Percentiles rank a stretch among this genome's conserved stretches.
Conservation (phyloP, 2,113 vertebrate genomes). For the Maccullochella peelii region DNA sequence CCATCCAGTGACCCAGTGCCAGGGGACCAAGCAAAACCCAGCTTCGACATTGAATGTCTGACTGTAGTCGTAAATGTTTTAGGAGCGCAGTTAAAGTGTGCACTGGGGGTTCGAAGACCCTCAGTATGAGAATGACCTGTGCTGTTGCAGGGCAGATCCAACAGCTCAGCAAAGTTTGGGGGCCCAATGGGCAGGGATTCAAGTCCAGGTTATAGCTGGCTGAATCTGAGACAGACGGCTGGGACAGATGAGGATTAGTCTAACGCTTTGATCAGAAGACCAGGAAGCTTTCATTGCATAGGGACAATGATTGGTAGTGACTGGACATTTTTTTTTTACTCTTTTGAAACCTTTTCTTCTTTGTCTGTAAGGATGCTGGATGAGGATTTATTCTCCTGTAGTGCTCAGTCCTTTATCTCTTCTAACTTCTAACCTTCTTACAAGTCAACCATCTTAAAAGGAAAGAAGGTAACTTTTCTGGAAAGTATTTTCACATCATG, state of each 20-base stretch:
- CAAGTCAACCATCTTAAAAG: conserved; percentile 24
- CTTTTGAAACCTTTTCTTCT: conserved; percentile 68
- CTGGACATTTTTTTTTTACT: conserved; percentile 77
- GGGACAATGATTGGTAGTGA: conserved; percentile 84
- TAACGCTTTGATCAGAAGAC: conserved; percentile 83
- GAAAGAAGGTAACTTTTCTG: not conserved
- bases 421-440: conserved; percentile 22
- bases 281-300: conserved; percentile 79
- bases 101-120: conserved; percentile 59
- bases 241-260: conserved; percentile 81
- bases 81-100: conserved; percentile 80
- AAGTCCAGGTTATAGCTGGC: conserved; percentile 81
- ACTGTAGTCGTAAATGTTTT: conserved; percentile 84
- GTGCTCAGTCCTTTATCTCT: conserved; percentile 32
- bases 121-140: conserved; percentile 73
- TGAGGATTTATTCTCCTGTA: conserved; percentile 55
- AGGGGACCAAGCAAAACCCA: conserved; percentile 66
- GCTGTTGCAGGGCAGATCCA: conserved; percentile 65
- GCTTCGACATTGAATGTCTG: conserved; percentile 77
- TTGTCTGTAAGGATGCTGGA: conserved; percentile 47
- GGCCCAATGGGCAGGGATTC: conserved; percentile 76
- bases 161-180: conserved; percentile 57
- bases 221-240: conserved; percentile 72
- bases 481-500: conserved; percentile 6
- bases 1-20: conserved; percentile 72